A percentile compares a stretch with the other conserved stretches of the same genome.
These are phyloP conservation scores for Pseudomyrmex dendroicus DNA, from an alignment of 1,140 invertebrate genomes.

Conservation along the genomic window DNA sequence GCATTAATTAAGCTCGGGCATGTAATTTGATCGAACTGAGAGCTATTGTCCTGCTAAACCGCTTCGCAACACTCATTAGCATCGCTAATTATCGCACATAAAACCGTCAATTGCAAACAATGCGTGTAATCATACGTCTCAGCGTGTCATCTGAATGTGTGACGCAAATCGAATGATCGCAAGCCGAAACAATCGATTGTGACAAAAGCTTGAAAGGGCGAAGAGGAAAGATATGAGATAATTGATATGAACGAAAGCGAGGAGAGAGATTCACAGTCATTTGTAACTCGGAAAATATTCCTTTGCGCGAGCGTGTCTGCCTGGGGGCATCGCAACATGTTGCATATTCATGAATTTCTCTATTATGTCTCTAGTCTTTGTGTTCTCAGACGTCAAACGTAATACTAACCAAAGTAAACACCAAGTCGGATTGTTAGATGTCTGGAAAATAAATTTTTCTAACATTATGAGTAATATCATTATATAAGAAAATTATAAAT, in stretches of 20 bases:
- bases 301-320: neutral
- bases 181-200: constrained; percentile 30
- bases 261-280: constrained; percentile 25
- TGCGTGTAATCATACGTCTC: constrained; percentile 62
- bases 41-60: constrained; percentile 40
- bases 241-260: constrained; percentile 28
- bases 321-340: neutral
- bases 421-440: neutral
- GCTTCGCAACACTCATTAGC: constrained; percentile 63
- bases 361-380: constrained; percentile 15
- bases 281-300: constrained; percentile 16
- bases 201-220: constrained; percentile 14
- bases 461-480: neutral
- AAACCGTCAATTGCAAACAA: constrained; percentile 70
- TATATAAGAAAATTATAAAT: too few species aligned
- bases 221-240: constrained; percentile 19
- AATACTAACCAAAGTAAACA: neutral
- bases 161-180: neutral
- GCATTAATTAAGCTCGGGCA: constrained; percentile 12
- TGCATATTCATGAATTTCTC: constrained; percentile 52
- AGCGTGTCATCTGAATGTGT: constrained; percentile 22
- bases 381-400: neutral
- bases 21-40: constrained; percentile 37
- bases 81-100: constrained; percentile 69
- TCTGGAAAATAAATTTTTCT: neutral